These are phyloP conservation scores for Drosophila antonietae DNA, from an alignment of 2,888 invertebrate species.

Conservation along the genomic window DNA sequence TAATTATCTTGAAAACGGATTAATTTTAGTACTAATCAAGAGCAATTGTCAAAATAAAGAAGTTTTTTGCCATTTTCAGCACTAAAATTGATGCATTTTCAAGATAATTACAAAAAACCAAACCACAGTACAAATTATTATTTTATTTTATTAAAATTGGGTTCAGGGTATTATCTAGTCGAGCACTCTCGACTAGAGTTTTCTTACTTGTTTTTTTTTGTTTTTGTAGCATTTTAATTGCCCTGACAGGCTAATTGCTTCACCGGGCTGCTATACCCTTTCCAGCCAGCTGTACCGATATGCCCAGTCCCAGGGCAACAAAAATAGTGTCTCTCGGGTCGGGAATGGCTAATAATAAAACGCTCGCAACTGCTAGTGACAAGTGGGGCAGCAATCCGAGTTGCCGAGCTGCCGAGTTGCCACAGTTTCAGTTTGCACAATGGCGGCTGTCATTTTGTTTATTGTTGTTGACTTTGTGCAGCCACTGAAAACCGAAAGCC, in stretches of 20 bases:
- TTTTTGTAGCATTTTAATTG: constrained; percentile 63
- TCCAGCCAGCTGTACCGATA: constrained; percentile 22
- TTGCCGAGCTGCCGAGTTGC: constrained; percentile 16
- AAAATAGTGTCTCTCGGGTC: not conserved
- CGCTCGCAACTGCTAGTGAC: constrained; percentile 62
- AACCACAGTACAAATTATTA: too few species aligned
- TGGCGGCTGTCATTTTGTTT: constrained; percentile 57
- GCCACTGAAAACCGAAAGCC: not conserved
- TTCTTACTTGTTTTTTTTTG: constrained; percentile 40
- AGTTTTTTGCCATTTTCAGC: too few species aligned
- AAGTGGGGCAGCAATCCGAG: constrained; percentile 39
- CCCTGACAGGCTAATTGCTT: constrained; percentile 65
- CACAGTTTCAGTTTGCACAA: constrained; percentile 17
- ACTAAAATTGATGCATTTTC: too few species aligned
- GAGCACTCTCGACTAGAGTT: too few species aligned
- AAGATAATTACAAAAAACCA: too few species aligned
- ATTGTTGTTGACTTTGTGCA: constrained; percentile 67
- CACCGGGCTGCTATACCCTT: not conserved
- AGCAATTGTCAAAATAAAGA: too few species aligned
- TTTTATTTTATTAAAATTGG: too few species aligned
- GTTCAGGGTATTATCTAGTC: too few species aligned
- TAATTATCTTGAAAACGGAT: too few species aligned
- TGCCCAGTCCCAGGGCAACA: not conserved
- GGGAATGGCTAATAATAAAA: constrained; percentile 59
- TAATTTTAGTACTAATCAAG: too few species aligned